These are phyloP conservation scores for Sarcophaga variegata DNA, from an alignment of 2,888 invertebrate species.

Conservation along the genomic window DNA sequence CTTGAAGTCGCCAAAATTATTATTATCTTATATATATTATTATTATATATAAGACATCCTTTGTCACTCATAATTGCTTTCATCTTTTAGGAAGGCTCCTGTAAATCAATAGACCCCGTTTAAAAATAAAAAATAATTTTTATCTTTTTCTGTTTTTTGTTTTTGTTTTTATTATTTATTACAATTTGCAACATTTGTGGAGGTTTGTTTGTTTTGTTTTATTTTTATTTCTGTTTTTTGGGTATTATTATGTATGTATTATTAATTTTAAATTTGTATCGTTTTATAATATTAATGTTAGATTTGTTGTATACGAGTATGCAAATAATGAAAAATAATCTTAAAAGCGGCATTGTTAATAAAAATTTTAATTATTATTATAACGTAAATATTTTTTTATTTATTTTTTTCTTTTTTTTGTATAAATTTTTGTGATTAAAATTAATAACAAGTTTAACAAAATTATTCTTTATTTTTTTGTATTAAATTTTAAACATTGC, in stretches of 20 bases:
- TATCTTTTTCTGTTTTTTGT: conserved; percentile 12
- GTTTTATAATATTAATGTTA: conserved; percentile 58
- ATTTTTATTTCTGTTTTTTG: background rate
- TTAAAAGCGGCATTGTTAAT: conserved; percentile 50
- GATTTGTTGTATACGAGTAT: conserved; percentile 31
- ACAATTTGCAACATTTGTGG: conserved; percentile 62
- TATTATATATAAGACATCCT: no score
- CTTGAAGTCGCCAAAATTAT: no score
- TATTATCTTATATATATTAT: no score
- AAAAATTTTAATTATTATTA: conserved; percentile 25
- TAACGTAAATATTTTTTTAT: conserved; percentile 17
- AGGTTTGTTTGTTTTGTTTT: conserved; percentile 1
- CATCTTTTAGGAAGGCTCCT: no score
- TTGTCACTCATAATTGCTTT: no score
- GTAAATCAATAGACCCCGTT: background rate
- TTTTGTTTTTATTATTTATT: conserved; percentile 50
- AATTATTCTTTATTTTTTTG: conserved; percentile 28
- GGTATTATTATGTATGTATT: no score
- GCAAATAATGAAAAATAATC: conserved; percentile 46
- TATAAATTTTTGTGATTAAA: conserved; percentile 53
- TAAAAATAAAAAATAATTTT: background rate
- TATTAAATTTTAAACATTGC: conserved; percentile 33
- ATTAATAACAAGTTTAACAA: conserved; percentile 64
- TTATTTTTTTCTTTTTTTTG: conserved; percentile 34
- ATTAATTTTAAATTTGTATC: conserved; percentile 6